These are phyloP conservation scores for Pandemis heparana DNA, from an alignment of 2,888 invertebrate species.

Conservation along the genomic window DNA sequence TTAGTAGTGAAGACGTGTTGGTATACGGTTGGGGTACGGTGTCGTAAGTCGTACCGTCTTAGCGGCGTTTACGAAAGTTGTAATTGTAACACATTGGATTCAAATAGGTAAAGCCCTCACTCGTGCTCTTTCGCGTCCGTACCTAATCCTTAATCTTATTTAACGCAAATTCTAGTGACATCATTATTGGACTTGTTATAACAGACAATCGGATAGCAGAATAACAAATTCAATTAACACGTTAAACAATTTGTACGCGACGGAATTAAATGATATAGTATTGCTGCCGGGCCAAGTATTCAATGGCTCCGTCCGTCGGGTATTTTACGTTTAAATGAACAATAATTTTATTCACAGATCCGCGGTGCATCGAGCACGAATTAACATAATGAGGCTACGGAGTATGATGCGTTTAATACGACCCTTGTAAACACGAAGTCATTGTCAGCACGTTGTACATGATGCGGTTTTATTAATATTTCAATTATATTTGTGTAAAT, in stretches of 20 bases:
- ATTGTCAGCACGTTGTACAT: conserved; percentile 46
- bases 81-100: not conserved
- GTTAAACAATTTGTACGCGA: conserved; percentile 76
- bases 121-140: not conserved
- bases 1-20: not conserved
- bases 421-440: conserved; percentile 56
- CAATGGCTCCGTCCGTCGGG: conserved; percentile 73
- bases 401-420: conserved; percentile 63
- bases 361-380: conserved; percentile 77
- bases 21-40: not conserved
- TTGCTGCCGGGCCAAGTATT: conserved; percentile 68
- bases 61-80: conserved; percentile 3
- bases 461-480: conserved; percentile 26
- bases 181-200: conserved; percentile 41
- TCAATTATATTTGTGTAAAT: conserved; percentile 18
- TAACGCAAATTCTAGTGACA: not conserved
- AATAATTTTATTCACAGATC: conserved; percentile 82
- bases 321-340: conserved; percentile 81
- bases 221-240: conserved; percentile 82
- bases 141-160: not conserved
- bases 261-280: conserved; percentile 77
- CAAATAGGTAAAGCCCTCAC: not conserved
- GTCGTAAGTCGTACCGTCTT: not conserved
- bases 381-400: conserved; percentile 81
- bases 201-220: conserved; percentile 72